Conservation (phyloP, 1,140 invertebrate species). For the Trachymyrmex septentrionalis region DNA sequence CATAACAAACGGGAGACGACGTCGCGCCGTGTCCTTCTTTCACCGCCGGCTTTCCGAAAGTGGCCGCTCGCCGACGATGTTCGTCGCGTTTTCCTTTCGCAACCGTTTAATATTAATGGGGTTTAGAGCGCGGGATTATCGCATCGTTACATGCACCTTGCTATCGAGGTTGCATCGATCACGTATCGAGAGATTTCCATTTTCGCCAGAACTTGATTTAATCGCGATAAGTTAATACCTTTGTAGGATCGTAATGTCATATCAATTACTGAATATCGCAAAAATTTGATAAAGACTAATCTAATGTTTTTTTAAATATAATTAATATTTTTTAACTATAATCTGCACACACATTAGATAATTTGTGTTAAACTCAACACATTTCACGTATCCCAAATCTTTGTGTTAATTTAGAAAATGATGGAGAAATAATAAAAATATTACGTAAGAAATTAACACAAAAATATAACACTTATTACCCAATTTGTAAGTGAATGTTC, state of each 20-base stretch:
- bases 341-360: background rate
- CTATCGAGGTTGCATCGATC: constrained; percentile 29
- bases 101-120: constrained; percentile 52
- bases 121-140: constrained; percentile 39
- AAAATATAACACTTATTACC: no score
- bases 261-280: background rate
- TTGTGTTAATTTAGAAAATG: no score
- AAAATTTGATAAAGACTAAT: background rate
- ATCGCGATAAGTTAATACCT: background rate
- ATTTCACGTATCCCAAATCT: no score
- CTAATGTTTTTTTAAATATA: background rate
- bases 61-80: constrained; percentile 22
- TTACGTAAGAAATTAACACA: no score
- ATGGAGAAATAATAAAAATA: no score
- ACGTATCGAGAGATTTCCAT: constrained; percentile 45
- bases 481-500: no score
- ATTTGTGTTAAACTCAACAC: no score
- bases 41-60: constrained; percentile 53
- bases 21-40: constrained; percentile 28
- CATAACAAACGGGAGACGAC: constrained; percentile 30
- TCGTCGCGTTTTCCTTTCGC: constrained; percentile 39
- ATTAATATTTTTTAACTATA: background rate
- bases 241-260: background rate
- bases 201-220: background rate
- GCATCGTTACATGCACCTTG: constrained; percentile 32